Base-by-base conservation (phyloP, 2,113 vertebrate species). In the Aspiorhynchus laticeps region DNA sequence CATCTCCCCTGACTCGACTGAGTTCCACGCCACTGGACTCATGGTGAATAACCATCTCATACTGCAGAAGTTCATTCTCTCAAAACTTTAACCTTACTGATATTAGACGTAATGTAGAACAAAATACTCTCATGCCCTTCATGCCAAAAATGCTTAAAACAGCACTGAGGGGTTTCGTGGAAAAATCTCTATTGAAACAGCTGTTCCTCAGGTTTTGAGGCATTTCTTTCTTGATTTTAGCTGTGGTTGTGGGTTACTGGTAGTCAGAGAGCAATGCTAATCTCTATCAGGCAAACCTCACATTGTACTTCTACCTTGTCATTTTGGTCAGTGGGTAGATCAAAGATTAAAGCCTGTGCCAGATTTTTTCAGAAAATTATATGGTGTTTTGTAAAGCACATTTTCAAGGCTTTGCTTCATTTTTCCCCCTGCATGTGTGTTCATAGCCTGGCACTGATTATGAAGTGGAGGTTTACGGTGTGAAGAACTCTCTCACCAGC, bases 401-500 rank as follows among this genome's bases (percentile, higher is more conserved):
- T 26, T 48, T 82, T 63, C 10, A 36, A 53, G 26, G 8, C 36
- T n/a, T 38, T 19, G 17, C 56, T 28, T 28, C n/a, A 41, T 53
- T 28, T 26, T n/a, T 24, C 63, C 43, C 51, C 65, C 7, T 73
- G 14, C 63, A 17, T 85, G 19, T 59, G 21, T 86, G 24, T 51
- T 12, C 93, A 78, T 73, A 99, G 98, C 95, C 97, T 88, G 95
- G 96, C 80, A 99, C 98, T 43, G 96, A 95, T 59, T 99, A 99
- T 71, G 97, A 99, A 94, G 96, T 99, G 80, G 93, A 95, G 0
- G 92, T 99, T 63, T 98, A 98, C 59, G 96, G 97, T 21, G 93
- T 99, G 90, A 99, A 98, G 93, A 96, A 97, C 92, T 95, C 96
- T 7, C 88, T 98, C 89, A 98, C 96, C 88, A 99, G 98, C 94